A percentile compares a stretch with the other conserved stretches of the same genome.
phyloP scores from a whole-genome alignment of 2,113 vertebrate species.

The Erythrolamprus reginae region DNA sequence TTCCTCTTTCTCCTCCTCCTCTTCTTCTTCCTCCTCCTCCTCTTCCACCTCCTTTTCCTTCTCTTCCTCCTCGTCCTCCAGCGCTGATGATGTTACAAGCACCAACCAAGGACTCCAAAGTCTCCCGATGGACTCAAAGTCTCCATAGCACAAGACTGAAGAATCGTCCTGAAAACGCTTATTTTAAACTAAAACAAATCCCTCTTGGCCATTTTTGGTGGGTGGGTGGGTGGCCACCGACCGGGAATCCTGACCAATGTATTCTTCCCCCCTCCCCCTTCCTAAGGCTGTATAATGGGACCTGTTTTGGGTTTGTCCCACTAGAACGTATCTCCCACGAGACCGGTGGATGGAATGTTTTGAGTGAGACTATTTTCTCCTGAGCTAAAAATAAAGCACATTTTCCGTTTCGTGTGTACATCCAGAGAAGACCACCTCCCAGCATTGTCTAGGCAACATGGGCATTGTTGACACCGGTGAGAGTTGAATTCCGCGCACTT shows the following conservation, averaged over 20 bases:
- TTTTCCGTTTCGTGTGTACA: neutral
- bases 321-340: neutral
- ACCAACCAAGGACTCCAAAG: no score
- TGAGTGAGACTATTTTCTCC: neutral
- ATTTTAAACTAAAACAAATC: neutral
- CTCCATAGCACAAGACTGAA: neutral
- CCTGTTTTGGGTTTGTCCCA: neutral
- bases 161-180: neutral
- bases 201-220: neutral
- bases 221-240: neutral
- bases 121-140: neutral
- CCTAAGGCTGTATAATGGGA: neutral
- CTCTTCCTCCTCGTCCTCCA: no score
- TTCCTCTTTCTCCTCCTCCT: no score
- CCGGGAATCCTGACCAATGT: neutral
- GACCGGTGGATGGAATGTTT: neutral
- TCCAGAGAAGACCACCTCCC: neutral
- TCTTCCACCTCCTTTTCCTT: no score
- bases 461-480: neutral
- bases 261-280: fast-evolving
- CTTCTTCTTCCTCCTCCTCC: no score
- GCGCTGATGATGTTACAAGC: no score
- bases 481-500: neutral
- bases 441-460: neutral
- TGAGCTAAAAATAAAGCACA: neutral